Evolutionary conservation across 1,140 invertebrate genomes (phyloP).

Genomic region (Spodoptera litura): DNA sequence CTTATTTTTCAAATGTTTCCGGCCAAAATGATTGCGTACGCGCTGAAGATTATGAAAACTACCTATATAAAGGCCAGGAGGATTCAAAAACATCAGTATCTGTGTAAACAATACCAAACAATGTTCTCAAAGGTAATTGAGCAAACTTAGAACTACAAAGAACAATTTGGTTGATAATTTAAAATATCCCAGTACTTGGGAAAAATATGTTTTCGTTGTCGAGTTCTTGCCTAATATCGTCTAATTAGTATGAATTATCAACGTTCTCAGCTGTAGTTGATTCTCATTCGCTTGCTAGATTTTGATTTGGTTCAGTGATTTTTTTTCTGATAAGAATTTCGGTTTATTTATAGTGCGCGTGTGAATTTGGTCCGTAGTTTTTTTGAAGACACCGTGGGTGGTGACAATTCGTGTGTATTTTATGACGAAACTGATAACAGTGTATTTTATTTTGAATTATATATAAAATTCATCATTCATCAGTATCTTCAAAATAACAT

Average conservation of each 20-base stretch:
- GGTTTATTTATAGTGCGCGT: slow-evolving; percentile 6
- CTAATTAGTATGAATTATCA: slow-evolving; percentile 26
- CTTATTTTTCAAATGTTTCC: slow-evolving; percentile 17
- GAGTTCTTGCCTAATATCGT: slow-evolving; percentile 12
- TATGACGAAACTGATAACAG: no score
- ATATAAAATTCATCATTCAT: no score
- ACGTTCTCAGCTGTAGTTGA: slow-evolving; percentile 10
- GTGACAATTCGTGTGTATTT: neutral
- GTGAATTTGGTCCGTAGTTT: slow-evolving; percentile 20
- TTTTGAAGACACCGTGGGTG: neutral
- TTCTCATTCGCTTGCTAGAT: slow-evolving; percentile 16
- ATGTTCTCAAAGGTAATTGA: slow-evolving; percentile 60
- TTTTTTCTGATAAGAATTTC: slow-evolving; percentile 5
- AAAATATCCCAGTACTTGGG: slow-evolving; percentile 34
- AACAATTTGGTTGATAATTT: slow-evolving; percentile 29
- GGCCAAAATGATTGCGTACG: neutral
- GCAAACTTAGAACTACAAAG: slow-evolving; percentile 36
- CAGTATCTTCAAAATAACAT: no score
- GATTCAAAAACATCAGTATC: slow-evolving; percentile 49
- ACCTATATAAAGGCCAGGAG: slow-evolving; percentile 43
- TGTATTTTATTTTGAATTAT: no score
- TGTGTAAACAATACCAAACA: slow-evolving; percentile 52
- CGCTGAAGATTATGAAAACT: slow-evolving; percentile 37
- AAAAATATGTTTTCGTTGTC: slow-evolving; percentile 27
- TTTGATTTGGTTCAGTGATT: slow-evolving; percentile 21